Conservation (phyloP, 2,888 invertebrate genomes). For the Lycaena phlaeas region DNA sequence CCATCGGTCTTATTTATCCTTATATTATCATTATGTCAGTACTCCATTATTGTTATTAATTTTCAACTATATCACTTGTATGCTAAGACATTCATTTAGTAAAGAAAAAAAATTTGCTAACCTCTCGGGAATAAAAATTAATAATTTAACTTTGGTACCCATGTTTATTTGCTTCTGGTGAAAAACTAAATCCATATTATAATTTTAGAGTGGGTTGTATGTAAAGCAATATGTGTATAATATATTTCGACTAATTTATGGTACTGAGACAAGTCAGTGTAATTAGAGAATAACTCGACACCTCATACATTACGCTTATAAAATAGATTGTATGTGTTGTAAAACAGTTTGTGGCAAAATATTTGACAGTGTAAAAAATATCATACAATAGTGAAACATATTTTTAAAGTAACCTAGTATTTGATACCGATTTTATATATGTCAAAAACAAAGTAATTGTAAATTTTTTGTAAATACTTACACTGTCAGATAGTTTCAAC, state of each 20-base stretch:
- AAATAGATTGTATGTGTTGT: constrained; percentile 21
- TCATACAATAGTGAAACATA: neutral
- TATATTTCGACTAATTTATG: neutral
- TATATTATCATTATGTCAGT: neutral
- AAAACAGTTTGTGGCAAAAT: neutral
- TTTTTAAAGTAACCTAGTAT: constrained; percentile 2
- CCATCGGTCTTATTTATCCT: constrained; percentile 10
- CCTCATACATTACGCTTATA: constrained; percentile 39
- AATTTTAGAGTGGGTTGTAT: neutral
- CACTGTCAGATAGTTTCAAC: constrained; percentile 10
- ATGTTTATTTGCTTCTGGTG: neutral
- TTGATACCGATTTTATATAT: constrained; percentile 3
- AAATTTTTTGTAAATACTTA: constrained; percentile 1
- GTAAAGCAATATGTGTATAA: neutral
- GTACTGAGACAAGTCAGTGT: constrained; percentile 13
- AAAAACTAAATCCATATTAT: neutral
- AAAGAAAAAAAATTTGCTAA: too few relatives aligned
- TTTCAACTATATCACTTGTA: too few relatives aligned
- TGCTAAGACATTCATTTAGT: too few relatives aligned
- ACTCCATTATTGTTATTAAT: neutral
- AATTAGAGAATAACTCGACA: constrained; percentile 21
- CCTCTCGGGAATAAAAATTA: too few relatives aligned
- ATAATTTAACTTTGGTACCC: neutral
- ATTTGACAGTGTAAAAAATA: constrained; percentile 1
- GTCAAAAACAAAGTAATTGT: neutral